Conservation (phyloP, 1,140 invertebrate genomes). For the Maniola jurtina region DNA sequence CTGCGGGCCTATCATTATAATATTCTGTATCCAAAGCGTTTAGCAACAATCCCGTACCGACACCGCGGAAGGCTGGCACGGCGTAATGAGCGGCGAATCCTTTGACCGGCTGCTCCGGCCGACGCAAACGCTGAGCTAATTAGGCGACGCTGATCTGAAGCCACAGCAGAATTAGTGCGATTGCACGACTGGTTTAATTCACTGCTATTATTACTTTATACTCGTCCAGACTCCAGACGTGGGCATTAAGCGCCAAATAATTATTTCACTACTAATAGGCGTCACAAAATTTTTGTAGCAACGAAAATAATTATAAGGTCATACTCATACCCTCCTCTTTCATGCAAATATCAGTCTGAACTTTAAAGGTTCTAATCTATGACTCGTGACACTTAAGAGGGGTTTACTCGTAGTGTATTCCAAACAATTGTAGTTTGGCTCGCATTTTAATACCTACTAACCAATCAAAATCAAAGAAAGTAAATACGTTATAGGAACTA, state of each 20-base stretch:
- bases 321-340: conserved; percentile 2
- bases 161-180: conserved; percentile 67
- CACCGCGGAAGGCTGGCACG: conserved; percentile 40
- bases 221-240: conserved; percentile 9
- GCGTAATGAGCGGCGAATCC: conserved; percentile 71
- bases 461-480: too few species aligned
- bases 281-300: conserved; percentile 6
- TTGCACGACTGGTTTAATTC: conserved; percentile 51
- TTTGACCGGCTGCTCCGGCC: conserved; percentile 66
- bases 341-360: conserved; percentile 61
- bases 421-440: too few species aligned
- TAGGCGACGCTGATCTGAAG: conserved; percentile 69
- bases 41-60: conserved; percentile 36
- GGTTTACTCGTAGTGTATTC: too few species aligned
- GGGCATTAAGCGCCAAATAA: conserved; percentile 2
- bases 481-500: too few species aligned
- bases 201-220: conserved; percentile 23
- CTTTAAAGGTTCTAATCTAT: conserved; percentile 70
- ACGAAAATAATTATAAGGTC: conserved; percentile 2
- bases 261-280: conserved; percentile 6
- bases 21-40: conserved; percentile 37
- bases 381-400: conserved; percentile 33
- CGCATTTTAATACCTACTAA: too few species aligned
- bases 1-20: background rate
- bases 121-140: conserved; percentile 69